These are phyloP conservation scores for Volucella inflata DNA, from an alignment of 2,888 invertebrate species.

Conservation along the genomic window DNA sequence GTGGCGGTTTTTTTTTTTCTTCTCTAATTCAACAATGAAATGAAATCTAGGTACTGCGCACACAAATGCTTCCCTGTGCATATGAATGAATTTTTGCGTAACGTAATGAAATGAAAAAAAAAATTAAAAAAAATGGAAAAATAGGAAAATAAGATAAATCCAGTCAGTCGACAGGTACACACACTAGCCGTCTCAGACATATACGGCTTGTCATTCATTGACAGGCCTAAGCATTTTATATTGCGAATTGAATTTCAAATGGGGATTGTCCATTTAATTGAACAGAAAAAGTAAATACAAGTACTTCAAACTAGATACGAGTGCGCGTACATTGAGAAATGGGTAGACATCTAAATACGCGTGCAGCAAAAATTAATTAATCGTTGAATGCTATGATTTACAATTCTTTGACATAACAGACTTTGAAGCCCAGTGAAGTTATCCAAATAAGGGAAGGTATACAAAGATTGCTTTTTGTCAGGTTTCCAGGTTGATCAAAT, in stretches of 20 bases:
- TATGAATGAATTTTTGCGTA: slow-evolving; percentile 70
- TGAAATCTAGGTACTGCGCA: slow-evolving; percentile 31
- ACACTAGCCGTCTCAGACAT: slow-evolving; percentile 13
- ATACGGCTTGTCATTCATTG: slow-evolving; percentile 20
- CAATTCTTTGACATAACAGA: too few relatives aligned
- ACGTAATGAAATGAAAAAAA: slow-evolving; percentile 7
- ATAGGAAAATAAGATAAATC: neutral
- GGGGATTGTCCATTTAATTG: slow-evolving; percentile 29
- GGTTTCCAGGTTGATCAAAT: too few relatives aligned
- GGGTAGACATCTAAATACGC: too few relatives aligned
- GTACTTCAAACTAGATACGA: too few relatives aligned
- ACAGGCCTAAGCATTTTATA: slow-evolving; percentile 29
- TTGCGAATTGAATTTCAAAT: slow-evolving; percentile 48
- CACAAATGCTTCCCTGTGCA: slow-evolving; percentile 9
- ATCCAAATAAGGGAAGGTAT: too few relatives aligned
- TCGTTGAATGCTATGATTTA: too few relatives aligned
- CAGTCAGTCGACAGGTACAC: slow-evolving; percentile 26
- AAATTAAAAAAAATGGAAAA: slow-evolving; percentile 10
- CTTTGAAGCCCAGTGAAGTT: too few relatives aligned
- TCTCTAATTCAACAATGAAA: slow-evolving; percentile 22
- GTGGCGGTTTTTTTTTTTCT: neutral
- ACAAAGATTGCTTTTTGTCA: too few relatives aligned
- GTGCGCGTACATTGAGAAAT: neutral
- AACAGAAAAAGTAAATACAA: neutral
- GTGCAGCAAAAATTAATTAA: too few relatives aligned